Evolutionary conservation across 2,888 invertebrate genomes (phyloP), one percentile per base, ranked within the genome.

Genomic region (Quadriops clusia): DNA sequence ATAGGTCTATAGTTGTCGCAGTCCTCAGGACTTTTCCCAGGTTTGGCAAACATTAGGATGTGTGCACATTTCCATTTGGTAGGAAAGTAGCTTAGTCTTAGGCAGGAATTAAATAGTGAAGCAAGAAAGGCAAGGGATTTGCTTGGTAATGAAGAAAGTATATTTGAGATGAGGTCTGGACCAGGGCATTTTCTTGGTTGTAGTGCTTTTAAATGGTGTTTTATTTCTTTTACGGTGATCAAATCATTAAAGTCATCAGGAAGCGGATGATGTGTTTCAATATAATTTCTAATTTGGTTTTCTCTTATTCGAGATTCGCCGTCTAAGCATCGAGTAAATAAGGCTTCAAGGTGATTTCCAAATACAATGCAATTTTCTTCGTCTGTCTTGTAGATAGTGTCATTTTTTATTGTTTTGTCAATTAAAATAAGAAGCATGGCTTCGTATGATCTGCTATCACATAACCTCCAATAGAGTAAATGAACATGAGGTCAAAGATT

Each of bases 1-100:
- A 42, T 43, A 6, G 37, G 38, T 16, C 40, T 9, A 20, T 41
- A 43, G 21, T 28, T 43, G 24, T 32, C 23, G 2, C 34, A 21
- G 5, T 30, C 28, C 7, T n/a, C n/a, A n/a, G n/a, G n/a, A n/a
- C n/a, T 32, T 32, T 28, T 34, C 36, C 37, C 36, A 5, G 41
- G 38, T 36, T 42, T 43, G 8, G 12, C 29, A 13, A 42, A 39
- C 1, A 39, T 24, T 13, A 40, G 20, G n/a, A 43, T 28, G 10
- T 33, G 29, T 4, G 39, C 41, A 16, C 36, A 25, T 32, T 40
- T 42, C 41, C 41, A 41, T 2, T 5, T 12, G 2, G n/a, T 27
- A 6, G 43, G 40, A 32, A 40, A 43, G 23, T 44, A 35, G 6
- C 23, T 18, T n/a, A 33, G 16, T 26, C 21, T 32, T 6, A 41